phyloP scores from a whole-genome alignment of 2,797 vertebrate species.

The Liasis olivaceus region DNA sequence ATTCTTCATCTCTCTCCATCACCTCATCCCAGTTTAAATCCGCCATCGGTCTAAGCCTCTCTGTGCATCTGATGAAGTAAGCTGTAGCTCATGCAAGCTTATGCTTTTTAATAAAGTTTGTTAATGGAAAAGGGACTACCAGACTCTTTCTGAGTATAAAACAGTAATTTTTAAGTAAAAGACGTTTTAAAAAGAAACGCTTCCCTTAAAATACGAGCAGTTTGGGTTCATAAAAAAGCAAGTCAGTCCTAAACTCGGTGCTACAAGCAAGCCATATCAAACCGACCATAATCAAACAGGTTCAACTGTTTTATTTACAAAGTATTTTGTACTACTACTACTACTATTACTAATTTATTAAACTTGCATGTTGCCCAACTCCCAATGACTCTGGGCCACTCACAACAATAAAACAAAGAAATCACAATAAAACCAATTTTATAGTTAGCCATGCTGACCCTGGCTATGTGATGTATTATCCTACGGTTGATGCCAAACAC shows the following conservation, averaged over 20 bases:
- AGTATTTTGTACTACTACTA: neutral
- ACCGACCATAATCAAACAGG: neutral
- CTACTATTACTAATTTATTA: neutral
- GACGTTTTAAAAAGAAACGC: neutral
- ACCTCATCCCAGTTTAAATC: neutral
- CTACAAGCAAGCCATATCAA: neutral
- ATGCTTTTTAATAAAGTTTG: neutral
- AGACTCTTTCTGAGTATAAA: neutral
- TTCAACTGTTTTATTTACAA: neutral
- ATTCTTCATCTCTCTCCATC: no score
- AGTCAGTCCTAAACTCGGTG: neutral
- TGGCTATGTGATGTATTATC: neutral
- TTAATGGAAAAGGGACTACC: neutral
- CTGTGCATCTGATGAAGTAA: neutral
- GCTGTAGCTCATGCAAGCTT: neutral
- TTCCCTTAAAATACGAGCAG: neutral
- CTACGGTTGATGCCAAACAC: neutral
- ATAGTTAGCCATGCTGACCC: neutral
- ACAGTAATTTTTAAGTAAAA: neutral
- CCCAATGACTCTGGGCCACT: neutral
- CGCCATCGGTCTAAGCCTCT: neutral
- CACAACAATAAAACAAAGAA: neutral
- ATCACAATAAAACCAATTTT: neutral
- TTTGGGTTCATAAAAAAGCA: neutral
- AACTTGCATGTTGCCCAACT: neutral